Evolutionary conservation across 2,888 invertebrate species (phyloP).

Genomic region (Cephalotes varians): DNA sequence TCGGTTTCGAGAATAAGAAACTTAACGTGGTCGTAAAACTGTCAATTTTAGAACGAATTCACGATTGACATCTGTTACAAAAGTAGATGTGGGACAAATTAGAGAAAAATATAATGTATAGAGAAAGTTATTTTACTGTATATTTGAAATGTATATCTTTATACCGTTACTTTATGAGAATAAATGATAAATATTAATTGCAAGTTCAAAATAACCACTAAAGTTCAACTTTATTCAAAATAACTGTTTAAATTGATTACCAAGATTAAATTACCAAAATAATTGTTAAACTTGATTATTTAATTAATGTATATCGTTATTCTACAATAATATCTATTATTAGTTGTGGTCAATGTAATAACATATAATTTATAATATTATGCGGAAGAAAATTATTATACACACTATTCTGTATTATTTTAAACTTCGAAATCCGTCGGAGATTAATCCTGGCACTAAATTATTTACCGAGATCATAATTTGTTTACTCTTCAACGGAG

Average conservation of each 20-base stretch:
- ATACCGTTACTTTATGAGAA: not conserved
- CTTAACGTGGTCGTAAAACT: slow-evolving; percentile 68
- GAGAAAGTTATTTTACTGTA: not conserved
- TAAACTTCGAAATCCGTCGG: slow-evolving; percentile 1
- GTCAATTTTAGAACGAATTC: slow-evolving; percentile 69
- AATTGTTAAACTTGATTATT: slow-evolving; percentile 21
- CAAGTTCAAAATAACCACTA: not conserved
- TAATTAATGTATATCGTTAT: slow-evolving; percentile 19
- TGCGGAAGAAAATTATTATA: slow-evolving; percentile 1
- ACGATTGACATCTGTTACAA: slow-evolving; percentile 62
- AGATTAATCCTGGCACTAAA: slow-evolving; percentile 22
- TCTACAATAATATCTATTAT: slow-evolving; percentile 5
- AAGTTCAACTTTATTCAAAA: slow-evolving; percentile 20
- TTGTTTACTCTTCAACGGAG: slow-evolving; percentile 10
- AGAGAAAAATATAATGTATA: not conserved
- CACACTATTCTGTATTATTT: not conserved
- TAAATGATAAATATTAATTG: no score
- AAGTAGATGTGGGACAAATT: slow-evolving; percentile 3
- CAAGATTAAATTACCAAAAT: slow-evolving; percentile 6
- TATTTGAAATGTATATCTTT: not conserved
- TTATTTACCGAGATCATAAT: slow-evolving; percentile 24
- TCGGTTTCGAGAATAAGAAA: slow-evolving; percentile 57
- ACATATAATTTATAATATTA: slow-evolving; percentile 19
- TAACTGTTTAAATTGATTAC: slow-evolving; percentile 10
- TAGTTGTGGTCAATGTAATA: slow-evolving; percentile 1